A percentile compares a stretch with the other conserved stretches of the same genome.
phyloP scores from a whole-genome alignment of 2,797 vertebrate genomes.

The Syngnathus acus region DNA sequence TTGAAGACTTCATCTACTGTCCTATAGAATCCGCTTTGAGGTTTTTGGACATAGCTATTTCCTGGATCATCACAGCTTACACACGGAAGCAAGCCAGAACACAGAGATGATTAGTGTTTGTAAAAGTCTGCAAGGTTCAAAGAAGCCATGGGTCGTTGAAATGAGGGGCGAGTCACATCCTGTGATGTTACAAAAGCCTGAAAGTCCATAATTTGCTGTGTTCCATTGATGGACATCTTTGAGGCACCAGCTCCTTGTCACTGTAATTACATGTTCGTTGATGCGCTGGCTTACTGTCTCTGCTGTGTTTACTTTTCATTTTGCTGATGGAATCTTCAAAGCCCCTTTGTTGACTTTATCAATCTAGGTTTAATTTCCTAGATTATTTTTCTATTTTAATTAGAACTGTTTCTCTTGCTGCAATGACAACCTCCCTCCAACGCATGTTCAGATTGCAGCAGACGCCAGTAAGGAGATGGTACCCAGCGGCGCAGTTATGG shows the following conservation, averaged over 20 bases:
- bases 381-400: slow-evolving; percentile 61
- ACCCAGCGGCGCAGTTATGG: slow-evolving; percentile 13
- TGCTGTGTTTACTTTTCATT: slow-evolving; percentile 56
- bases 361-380: slow-evolving; percentile 67
- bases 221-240: slow-evolving; percentile 31
- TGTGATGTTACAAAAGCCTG: background rate
- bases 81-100: slow-evolving; percentile 7
- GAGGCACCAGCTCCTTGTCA: slow-evolving; percentile 23
- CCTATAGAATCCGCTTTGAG: slow-evolving; percentile 20
- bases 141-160: background rate
- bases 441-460: slow-evolving; percentile 20
- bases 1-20: background rate
- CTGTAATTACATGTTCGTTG: slow-evolving; percentile 53
- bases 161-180: background rate
- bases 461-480: slow-evolving; percentile 22
- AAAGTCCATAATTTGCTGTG: background rate
- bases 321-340: slow-evolving; percentile 53
- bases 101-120: slow-evolving; percentile 39
- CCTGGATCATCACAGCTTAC: slow-evolving; percentile 35
- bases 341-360: slow-evolving; percentile 65
- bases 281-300: slow-evolving; percentile 35
- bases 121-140: background rate
- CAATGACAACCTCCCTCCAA: slow-evolving; percentile 1
- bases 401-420: slow-evolving; percentile 51
- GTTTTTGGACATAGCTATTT: slow-evolving; percentile 40